Conservation (phyloP, 2,888 invertebrate genomes). For the Platycheirus rosarum region DNA sequence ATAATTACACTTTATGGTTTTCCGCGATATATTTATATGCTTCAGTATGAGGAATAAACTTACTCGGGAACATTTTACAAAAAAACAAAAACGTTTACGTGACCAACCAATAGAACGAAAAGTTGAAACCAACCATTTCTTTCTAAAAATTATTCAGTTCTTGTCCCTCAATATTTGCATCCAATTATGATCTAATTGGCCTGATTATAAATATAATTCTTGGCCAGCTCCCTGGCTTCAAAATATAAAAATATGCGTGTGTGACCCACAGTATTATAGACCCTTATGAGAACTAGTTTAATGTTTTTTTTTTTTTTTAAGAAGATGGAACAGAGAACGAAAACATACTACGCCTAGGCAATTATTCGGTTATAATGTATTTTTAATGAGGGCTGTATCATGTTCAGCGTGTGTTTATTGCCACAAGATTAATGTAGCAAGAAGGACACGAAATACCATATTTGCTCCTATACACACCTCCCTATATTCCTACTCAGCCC, state of each 20-base stretch:
- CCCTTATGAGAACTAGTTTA: slow-evolving; percentile 53
- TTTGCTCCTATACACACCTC: slow-evolving; percentile 71
- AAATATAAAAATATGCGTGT: slow-evolving; percentile 21
- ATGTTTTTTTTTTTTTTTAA: not conserved
- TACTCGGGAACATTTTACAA: too few species aligned
- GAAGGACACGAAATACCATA: slow-evolving; percentile 73
- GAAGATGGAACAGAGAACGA: not conserved
- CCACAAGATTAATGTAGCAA: slow-evolving; percentile 55
- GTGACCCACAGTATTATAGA: not conserved
- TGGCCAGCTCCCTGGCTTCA: not conserved
- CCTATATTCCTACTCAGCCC: slow-evolving; percentile 11
- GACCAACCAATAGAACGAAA: too few species aligned
- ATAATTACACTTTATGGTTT: not conserved
- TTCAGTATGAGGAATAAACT: too few species aligned
- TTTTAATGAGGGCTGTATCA: slow-evolving; percentile 65
- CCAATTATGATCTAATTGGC: slow-evolving; percentile 4
- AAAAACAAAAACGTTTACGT: too few species aligned
- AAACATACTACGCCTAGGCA: slow-evolving; percentile 65
- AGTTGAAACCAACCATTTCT: too few species aligned
- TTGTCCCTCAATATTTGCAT: too few species aligned
- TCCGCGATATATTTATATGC: slow-evolving; percentile 10
- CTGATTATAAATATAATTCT: too few species aligned
- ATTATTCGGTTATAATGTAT: slow-evolving; percentile 69
- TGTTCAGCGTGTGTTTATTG: slow-evolving; percentile 23
- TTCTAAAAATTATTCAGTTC: too few species aligned